Base-by-base conservation (phyloP, 2,797 vertebrate species). In the Petrocephalus sullivani region DNA sequence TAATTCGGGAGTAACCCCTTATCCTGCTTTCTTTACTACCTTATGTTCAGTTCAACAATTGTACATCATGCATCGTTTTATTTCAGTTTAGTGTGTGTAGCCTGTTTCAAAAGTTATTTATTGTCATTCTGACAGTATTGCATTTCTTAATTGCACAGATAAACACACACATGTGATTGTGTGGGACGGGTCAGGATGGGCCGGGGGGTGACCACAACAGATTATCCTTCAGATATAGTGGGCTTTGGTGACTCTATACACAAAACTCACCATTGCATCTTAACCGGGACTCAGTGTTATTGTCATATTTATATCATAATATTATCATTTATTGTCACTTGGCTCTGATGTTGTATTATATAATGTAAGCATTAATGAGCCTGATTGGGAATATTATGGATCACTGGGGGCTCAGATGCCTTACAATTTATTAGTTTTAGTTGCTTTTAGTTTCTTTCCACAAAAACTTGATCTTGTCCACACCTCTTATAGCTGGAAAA, bases 1-100 rank as follows among this genome's bases (percentile, higher is more conserved):
- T 88, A 88, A 75, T 88, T 71, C n/a, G 7, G 19, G 21, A 53
- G 28, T 60, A 67, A 57, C 23, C 12, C 60, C 51, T 41, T 82
- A 61, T 28, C 64, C 54, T 6, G 6, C 21, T 1, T 10, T 9
- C 21, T n/a, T 23, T 28, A 33, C 19, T n/a, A 28, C 46, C 2
- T 7, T 33, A 78, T 84, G 86, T 61, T 46, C 81, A 84, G 37
- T 16, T 57, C 16, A 57, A 23, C 46, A 81, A 14, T 0, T 0
- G 10, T 49, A 56, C n/a, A 10, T 84, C 23, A 54, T 49, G 14
- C n/a, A 58, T 60, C 23, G 14, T 53, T 75, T 75, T 28, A 37
- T 14, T 37, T 51, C 49, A 6, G 49, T 6, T 51, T 23, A 33
- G 23, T 10, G 21, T 33, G 61, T 67, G 23, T 67, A 28, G 10